Base-by-base conservation (phyloP, 1,140 invertebrate species). In the Drosophila nannoptera region DNA sequence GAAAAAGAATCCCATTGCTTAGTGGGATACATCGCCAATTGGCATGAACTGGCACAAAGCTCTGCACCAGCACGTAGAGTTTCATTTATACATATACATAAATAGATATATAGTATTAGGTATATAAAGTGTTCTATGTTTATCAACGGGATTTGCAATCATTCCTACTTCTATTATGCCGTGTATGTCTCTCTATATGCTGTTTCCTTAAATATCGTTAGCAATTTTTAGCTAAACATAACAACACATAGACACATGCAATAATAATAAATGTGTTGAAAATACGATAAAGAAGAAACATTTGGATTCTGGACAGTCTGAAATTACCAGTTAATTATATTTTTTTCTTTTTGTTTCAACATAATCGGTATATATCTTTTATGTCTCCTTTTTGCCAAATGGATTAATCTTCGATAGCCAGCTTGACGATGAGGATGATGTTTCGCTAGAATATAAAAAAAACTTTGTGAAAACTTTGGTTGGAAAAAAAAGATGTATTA, bases 1-100 rank as follows among this genome's bases (percentile, higher is more conserved):
- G 98, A 96, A 93, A 84, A 93, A 92, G 64, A 96, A 99, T 92
- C 97, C 98, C n/a, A 91, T 91, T 58, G 96, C 96, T 65, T 97
- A 91, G 91, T 60, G 22, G 38, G 22, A 8, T 33, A 29, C 5
- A 48, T 9, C 11, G 52, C 45, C 38, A 55, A 2, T 5, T 46
- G 62, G 59, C 65, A 43, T 43, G 5, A 66, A 61, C 72, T 60
- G 71, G 82, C 82, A 87, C 77, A 87, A 86, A 86, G 22, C 22
- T 22, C 22, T 22, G 22, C 22, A 22, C 22, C 22, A 22, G 22
- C 22, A 22, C 22, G 22, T 22, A 22, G 22, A 22, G 43, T 53
- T 67, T 53, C 52, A 60, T 60, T 64, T 70, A 69, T 69, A 69
- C 46, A 50, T 63, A 52, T 32, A 36, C 40, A 69, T 63, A 16